Evolutionary conservation across 1,140 invertebrate genomes (phyloP).

Genomic region (Meloidogyne floridensis): DNA sequence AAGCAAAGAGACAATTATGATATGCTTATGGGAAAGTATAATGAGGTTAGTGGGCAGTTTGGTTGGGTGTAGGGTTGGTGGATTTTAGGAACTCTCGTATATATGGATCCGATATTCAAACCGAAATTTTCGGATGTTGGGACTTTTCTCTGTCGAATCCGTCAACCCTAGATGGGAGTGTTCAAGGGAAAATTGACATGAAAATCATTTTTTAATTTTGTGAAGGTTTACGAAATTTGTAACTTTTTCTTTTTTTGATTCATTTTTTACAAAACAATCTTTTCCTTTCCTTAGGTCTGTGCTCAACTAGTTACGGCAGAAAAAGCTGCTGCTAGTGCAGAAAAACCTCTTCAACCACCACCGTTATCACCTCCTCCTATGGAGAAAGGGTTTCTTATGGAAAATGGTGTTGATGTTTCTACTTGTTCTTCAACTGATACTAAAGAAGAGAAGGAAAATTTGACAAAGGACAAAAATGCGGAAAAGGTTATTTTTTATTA

Average conservation of each 20-base stretch:
- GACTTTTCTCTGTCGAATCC: no score
- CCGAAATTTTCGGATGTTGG: no score
- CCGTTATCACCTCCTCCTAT: background rate
- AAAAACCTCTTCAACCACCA: background rate
- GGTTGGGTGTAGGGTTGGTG: background rate
- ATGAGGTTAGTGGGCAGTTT: constrained; percentile 14
- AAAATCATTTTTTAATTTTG: no score
- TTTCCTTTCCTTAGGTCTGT: background rate
- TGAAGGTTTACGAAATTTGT: no score
- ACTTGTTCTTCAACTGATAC: background rate
- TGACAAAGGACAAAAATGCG: background rate
- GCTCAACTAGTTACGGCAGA: background rate
- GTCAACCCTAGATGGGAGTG: no score
- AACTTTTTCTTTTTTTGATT: no score
- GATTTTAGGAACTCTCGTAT: no score
- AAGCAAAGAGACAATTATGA: constrained; percentile 37
- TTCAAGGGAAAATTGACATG: no score
- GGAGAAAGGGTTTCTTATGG: background rate
- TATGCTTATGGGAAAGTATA: constrained; percentile 37
- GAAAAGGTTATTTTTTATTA: background rate
- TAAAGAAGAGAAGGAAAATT: background rate
- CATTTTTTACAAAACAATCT: no score
- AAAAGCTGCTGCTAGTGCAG: background rate
- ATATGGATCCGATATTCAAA: no score
- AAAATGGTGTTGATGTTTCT: background rate